These are phyloP conservation scores for Babylonia areolata DNA, from an alignment of 1,140 invertebrate genomes.

Conservation along the genomic window DNA sequence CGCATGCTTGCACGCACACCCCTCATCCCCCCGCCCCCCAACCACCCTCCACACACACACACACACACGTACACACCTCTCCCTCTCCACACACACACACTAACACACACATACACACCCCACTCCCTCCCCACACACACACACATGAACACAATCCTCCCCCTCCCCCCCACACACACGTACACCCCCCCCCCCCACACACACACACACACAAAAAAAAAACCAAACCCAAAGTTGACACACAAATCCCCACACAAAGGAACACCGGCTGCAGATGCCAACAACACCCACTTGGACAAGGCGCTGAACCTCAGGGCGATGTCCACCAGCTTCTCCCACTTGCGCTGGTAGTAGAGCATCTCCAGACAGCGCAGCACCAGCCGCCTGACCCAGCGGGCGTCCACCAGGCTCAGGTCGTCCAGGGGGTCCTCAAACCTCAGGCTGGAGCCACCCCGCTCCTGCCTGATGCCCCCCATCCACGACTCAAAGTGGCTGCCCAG, in stretches of 20 bases:
- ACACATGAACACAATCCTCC: not conserved
- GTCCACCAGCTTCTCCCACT: slow-evolving; percentile 75
- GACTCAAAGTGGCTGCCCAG: slow-evolving; percentile 66
- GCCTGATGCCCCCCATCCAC: slow-evolving; percentile 63
- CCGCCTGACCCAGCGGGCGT: slow-evolving; percentile 68
- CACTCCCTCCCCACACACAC: not conserved
- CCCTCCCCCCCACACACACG: not conserved
- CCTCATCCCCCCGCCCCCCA: too few relatives aligned
- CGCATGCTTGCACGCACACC: too few relatives aligned
- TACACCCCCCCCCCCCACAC: not conserved
- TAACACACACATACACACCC: too few relatives aligned
- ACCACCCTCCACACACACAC: too few relatives aligned
- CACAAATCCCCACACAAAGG: not conserved
- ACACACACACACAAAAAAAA: not conserved
- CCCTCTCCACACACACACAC: too few relatives aligned
- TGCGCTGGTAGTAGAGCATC: slow-evolving; percentile 70
- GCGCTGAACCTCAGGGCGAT: slow-evolving; percentile 73
- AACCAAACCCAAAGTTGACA: not conserved
- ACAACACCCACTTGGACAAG: slow-evolving; percentile 69
- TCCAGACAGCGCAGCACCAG: slow-evolving; percentile 71
- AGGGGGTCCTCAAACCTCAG: slow-evolving; percentile 72
- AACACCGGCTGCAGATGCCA: too few relatives aligned
- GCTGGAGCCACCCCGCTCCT: slow-evolving; percentile 71
- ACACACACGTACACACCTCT: too few relatives aligned
- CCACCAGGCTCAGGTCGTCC: slow-evolving; percentile 71